Evolutionary conservation across 2,888 invertebrate genomes (phyloP).

Genomic region (Aleiodes testaceus): DNA sequence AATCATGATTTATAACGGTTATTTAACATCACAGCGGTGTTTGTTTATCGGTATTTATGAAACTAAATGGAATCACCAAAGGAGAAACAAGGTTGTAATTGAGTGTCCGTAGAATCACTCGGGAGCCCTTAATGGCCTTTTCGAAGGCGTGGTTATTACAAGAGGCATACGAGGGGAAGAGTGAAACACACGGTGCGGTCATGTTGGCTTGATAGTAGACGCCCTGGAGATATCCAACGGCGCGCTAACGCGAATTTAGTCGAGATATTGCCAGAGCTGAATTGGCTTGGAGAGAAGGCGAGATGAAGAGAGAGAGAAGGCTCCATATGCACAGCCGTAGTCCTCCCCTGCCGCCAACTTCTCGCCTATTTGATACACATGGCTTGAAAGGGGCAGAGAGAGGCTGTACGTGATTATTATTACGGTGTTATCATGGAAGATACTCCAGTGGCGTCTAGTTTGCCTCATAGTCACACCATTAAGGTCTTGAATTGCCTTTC

Average conservation of each 20-base stretch:
- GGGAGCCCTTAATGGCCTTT: conserved; percentile 39
- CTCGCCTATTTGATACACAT: conserved; percentile 53
- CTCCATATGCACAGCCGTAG: conserved; percentile 52
- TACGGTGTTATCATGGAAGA: conserved; percentile 27
- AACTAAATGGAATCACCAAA: conserved; percentile 40
- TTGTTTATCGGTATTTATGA: conserved; percentile 42
- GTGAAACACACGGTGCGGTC: conserved; percentile 34
- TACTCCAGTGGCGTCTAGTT: conserved; percentile 31
- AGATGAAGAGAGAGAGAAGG: conserved; percentile 45
- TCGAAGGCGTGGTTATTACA: conserved; percentile 43
- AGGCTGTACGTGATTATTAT: conserved; percentile 33
- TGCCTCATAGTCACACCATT: conserved; percentile 39
- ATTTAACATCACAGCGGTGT: conserved; percentile 19
- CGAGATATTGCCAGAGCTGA: conserved; percentile 44
- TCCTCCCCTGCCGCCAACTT: conserved; percentile 41
- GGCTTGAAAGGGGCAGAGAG: conserved; percentile 14
- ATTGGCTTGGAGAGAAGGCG: conserved; percentile 47
- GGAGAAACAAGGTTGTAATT: conserved; percentile 37
- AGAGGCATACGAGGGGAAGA: not conserved
- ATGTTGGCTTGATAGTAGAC: conserved; percentile 32
- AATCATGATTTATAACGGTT: conserved; percentile 5
- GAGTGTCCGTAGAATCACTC: conserved; percentile 39
- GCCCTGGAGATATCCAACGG: conserved; percentile 37
- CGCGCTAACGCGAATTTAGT: conserved; percentile 45
- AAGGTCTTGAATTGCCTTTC: conserved; percentile 36